These are phyloP conservation scores for Habroteleia sp. DNA, from an alignment of 2,888 invertebrate genomes.

Conservation along the genomic window DNA sequence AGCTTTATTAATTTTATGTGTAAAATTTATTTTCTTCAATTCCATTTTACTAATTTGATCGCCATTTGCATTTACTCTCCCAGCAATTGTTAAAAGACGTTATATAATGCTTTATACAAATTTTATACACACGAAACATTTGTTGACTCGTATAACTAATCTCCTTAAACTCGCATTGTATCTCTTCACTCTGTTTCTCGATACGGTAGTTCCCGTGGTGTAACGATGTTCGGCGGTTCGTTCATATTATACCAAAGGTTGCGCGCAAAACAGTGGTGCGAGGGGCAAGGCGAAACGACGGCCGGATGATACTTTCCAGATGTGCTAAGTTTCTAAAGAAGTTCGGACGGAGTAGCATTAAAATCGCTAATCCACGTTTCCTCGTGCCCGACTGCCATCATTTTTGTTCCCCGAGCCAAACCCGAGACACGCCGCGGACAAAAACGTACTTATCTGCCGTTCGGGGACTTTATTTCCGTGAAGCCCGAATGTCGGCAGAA, in stretches of 20 bases:
- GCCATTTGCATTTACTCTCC: too few species aligned
- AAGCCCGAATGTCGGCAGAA: slow-evolving; percentile 33
- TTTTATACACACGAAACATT: slow-evolving; percentile 54
- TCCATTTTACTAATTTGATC: too few species aligned
- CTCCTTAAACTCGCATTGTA: slow-evolving; percentile 50
- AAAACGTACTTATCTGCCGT: slow-evolving; percentile 41
- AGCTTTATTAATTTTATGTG: too few species aligned
- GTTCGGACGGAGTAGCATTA: slow-evolving; percentile 72
- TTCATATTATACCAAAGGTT: slow-evolving; percentile 56
- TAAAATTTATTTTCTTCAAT: too few species aligned
- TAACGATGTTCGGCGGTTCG: slow-evolving; percentile 61
- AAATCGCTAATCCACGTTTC: slow-evolving; percentile 76
- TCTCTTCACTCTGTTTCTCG: background rate
- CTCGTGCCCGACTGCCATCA: slow-evolving; percentile 41
- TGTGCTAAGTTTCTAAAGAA: slow-evolving; percentile 65
- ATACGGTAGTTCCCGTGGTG: slow-evolving; percentile 36
- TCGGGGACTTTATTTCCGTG: slow-evolving; percentile 46
- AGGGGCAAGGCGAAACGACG: slow-evolving; percentile 53
- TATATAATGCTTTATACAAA: too few species aligned
- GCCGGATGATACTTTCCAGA: slow-evolving; percentile 64
- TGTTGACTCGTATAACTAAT: slow-evolving; percentile 65
- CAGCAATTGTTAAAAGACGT: too few species aligned
- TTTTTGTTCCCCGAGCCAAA: slow-evolving; percentile 36
- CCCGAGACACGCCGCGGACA: slow-evolving; percentile 36
- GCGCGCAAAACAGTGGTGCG: slow-evolving; percentile 36